Base-by-base conservation (phyloP, 2,797 vertebrate species). In the Heterohyrax brucei region DNA sequence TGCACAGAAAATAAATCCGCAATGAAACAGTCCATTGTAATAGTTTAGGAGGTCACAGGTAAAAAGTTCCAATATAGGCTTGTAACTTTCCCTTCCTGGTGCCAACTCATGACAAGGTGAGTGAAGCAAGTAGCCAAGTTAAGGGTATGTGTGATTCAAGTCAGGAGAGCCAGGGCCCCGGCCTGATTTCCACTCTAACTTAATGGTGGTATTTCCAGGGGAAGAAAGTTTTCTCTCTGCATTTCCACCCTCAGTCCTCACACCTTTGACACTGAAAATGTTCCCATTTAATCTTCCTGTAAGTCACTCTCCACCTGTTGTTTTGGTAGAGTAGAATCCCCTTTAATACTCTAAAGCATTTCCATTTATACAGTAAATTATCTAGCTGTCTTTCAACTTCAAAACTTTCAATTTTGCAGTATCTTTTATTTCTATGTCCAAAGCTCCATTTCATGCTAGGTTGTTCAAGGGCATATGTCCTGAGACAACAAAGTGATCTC, bases 1-100 rank as follows among this genome's bases (percentile, higher is more conserved):
- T 99, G 97, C 6, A 95, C 44, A 87, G 97, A 97, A 98, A 97
- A 96, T 79, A 98, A 98, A 76, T 84, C 66, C 48, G 22, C 59
- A 92, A 9, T 96, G 39, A 97, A 80, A 70, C 0, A 92, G 68
- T 92, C 6, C 64, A 78, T n/a, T 97, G n/a, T 61, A 46, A 94
- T 6, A 18, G 46, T 73, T 59, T 76, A 88, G 62, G 33, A 39
- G 91, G 44, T 12, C 50, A 70, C 46, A 1, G 0, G 53, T 33
- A 28, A 82, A 24, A 8, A 92, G 30, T 76, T 48, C 46, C 3
- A 50, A 70, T 21, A 94, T 4, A 16, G 75, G 10, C 61, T 91
- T 89, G 13, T 10, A 82, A 68, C 24, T 68, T 82, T 83, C 48
- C 30, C 48, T 77, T 61, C 22, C 30, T 79, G 22, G 5, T 93